These are phyloP conservation scores for Carettochelys insculpta DNA, from an alignment of 2,113 vertebrate genomes.

Conservation along the genomic window DNA sequence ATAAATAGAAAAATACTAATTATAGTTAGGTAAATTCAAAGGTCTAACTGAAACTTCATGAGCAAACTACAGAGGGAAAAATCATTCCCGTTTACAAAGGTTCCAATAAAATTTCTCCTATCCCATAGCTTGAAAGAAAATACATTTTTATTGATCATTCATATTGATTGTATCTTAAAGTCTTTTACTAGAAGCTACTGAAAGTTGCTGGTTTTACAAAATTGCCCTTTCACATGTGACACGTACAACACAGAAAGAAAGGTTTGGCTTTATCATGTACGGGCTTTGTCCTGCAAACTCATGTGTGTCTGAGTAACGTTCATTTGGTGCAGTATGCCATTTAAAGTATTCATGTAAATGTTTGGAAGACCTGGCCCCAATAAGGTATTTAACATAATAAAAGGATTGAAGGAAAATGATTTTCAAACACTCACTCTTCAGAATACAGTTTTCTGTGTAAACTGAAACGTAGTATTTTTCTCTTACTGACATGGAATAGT, in stretches of 20 bases:
- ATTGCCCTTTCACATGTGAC: neutral
- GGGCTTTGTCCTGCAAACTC: neutral
- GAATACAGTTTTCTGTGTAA: neutral
- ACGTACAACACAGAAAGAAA: neutral
- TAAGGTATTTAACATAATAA: constrained; percentile 28
- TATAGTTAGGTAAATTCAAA: neutral
- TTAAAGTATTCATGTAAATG: neutral
- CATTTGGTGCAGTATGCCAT: neutral
- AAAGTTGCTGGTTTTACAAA: constrained; percentile 13
- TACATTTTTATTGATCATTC: neutral
- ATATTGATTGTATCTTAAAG: constrained; percentile 14
- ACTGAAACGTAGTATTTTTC: constrained; percentile 26
- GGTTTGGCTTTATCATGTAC: neutral
- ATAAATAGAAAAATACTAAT: neutral
- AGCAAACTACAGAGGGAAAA: neutral
- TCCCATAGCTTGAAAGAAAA: constrained; percentile 5
- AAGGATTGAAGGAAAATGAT: constrained; percentile 29
- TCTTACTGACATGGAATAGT: constrained; percentile 3
- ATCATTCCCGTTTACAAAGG: neutral
- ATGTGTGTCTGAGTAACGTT: constrained; percentile 16
- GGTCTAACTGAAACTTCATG: neutral
- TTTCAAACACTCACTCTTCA: constrained; percentile 47
- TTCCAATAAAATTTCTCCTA: neutral
- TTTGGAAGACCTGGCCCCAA: constrained; percentile 27
- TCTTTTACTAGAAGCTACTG: neutral